Evolutionary conservation across 2,888 invertebrate species (phyloP).

Genomic region (Folsomia candida): DNA sequence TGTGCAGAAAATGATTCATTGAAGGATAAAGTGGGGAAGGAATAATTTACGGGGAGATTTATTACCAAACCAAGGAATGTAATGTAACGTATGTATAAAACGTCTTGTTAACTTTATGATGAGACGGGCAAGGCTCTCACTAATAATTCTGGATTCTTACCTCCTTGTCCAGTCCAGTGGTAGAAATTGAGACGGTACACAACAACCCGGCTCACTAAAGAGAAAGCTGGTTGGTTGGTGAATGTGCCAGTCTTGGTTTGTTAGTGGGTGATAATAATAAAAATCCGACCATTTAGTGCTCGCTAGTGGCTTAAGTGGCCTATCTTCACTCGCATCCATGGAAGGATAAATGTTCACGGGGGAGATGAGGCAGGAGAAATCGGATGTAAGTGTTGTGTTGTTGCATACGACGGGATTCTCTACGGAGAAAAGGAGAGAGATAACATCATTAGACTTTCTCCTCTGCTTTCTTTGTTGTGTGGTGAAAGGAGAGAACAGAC

Average conservation of each 20-base stretch:
- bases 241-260: not conserved
- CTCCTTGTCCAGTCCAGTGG: too few species aligned
- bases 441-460: slow-evolving; percentile 1
- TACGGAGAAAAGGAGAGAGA: not conserved
- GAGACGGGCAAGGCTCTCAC: too few species aligned
- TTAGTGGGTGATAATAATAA: not conserved
- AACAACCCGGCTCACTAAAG: too few species aligned
- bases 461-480: not conserved
- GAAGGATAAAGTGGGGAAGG: not conserved
- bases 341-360: slow-evolving; percentile 1
- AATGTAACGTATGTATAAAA: not conserved
- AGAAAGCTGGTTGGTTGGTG: too few species aligned
- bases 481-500: too few species aligned
- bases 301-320: not conserved
- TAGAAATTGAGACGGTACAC: too few species aligned
- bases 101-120: not conserved
- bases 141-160: too few species aligned
- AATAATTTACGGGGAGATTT: slow-evolving; percentile 5
- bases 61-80: not conserved
- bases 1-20: slow-evolving; percentile 4
- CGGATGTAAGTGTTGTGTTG: slow-evolving; percentile 5
- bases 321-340: not conserved
- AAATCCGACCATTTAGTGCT: not conserved
- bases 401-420: not conserved
- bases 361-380: slow-evolving; percentile 16